These are phyloP conservation scores for Cynopterus brachyotis DNA, from an alignment of 2,113 vertebrate species.

Conservation along the genomic window DNA sequence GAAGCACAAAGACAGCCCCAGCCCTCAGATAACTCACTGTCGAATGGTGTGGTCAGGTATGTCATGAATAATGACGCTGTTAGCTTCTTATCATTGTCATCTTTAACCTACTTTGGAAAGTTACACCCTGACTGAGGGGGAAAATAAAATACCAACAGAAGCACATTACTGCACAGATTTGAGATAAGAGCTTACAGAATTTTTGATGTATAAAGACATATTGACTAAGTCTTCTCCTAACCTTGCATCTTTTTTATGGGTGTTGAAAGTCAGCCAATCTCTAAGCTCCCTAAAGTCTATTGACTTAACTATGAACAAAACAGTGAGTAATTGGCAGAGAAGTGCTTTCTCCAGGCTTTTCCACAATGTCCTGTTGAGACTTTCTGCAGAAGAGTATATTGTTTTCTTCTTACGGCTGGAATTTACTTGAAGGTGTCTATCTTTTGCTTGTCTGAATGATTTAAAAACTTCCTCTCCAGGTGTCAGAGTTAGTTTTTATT, in stretches of 20 bases:
- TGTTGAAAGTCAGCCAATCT: not conserved
- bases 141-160: constrained; percentile 10
- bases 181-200: not conserved
- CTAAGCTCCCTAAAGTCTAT: not conserved
- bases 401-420: not conserved
- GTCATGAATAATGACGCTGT: not conserved
- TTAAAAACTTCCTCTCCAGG: not conserved
- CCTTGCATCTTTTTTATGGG: not conserved
- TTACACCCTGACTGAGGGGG: not conserved
- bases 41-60: not conserved
- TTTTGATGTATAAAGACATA: not conserved
- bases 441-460: not conserved
- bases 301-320: not conserved
- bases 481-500: not conserved
- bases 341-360: not conserved
- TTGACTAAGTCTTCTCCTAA: not conserved
- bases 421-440: not conserved
- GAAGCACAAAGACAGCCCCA: not conserved
- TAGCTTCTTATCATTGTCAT: not conserved
- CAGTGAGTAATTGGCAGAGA: not conserved
- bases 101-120: constrained; percentile 14
- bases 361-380: not conserved
- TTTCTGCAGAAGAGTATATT: not conserved
- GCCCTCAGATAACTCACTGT: not conserved
- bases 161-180: not conserved